Conservation (phyloP, 2,888 invertebrate species). For the Urechis unicinctus region DNA sequence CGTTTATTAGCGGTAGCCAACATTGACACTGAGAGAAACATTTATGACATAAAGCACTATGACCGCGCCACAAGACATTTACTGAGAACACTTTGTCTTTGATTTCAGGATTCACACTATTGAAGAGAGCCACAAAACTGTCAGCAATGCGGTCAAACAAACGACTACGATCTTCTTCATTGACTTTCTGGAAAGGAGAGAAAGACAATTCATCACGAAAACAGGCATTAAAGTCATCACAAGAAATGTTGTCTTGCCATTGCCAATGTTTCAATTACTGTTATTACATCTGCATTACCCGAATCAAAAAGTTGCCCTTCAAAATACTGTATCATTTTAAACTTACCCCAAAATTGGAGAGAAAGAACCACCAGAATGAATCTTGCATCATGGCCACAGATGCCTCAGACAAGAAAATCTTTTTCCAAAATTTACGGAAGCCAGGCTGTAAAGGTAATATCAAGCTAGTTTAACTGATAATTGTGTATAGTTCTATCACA, state of each 20-base stretch:
- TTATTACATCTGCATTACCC: too few relatives aligned
- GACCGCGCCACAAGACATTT: conserved; percentile 11
- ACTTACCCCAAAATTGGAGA: conserved; percentile 23
- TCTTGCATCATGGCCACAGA: conserved; percentile 48
- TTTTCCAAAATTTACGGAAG: conserved; percentile 48
- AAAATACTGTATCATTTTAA: neutral
- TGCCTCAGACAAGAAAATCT: conserved; percentile 46
- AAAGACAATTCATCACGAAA: neutral
- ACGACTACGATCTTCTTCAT: conserved; percentile 28
- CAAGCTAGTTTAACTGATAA: neutral
- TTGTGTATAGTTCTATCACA: neutral
- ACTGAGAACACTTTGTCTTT: conserved; percentile 46
- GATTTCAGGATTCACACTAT: conserved; percentile 43
- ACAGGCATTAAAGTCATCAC: neutral
- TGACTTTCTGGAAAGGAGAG: neutral
- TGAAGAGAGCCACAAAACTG: conserved; percentile 46
- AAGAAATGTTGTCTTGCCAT: too few relatives aligned
- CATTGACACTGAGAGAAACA: too few relatives aligned
- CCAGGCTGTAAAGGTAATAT: conserved; percentile 33
- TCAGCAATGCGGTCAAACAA: conserved; percentile 47
- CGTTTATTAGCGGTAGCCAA: too few relatives aligned
- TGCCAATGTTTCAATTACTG: too few relatives aligned
- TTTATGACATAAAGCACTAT: too few relatives aligned
- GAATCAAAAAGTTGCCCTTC: too few relatives aligned
- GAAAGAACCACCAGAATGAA: conserved; percentile 47